A percentile compares a stretch with the other conserved stretches of the same genome.
These are phyloP conservation scores for Porites cylindrica DNA, from an alignment of 92 coral and sea anemone genomes.

Conservation along the genomic window DNA sequence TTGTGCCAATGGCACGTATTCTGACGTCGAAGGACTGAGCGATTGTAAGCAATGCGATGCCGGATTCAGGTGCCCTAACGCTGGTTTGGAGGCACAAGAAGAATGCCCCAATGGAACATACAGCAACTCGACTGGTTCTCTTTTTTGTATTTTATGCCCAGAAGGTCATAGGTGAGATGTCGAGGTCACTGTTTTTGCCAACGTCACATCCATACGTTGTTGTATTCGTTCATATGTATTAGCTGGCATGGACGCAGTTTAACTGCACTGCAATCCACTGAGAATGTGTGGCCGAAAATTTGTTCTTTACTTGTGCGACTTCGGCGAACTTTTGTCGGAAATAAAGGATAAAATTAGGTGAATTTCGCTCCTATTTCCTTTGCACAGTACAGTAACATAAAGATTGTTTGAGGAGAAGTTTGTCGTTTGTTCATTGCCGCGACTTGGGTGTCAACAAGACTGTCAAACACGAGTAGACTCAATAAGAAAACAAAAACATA, in stretches of 20 bases:
- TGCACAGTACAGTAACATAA: no score
- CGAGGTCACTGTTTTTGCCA: background rate
- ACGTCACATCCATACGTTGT: background rate
- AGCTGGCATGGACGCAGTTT: background rate
- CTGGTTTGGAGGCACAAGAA: conserved; percentile 68
- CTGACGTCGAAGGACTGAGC: conserved; percentile 54
- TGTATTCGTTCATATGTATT: conserved; percentile 1
- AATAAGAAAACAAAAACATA: no score
- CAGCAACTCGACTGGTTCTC: conserved; percentile 56
- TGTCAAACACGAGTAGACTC: no score
- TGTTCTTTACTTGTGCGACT: background rate
- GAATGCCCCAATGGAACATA: conserved; percentile 79
- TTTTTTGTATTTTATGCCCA: conserved; percentile 85
- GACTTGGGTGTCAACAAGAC: no score
- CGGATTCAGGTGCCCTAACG: conserved; percentile 77
- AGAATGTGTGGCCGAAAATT: background rate
- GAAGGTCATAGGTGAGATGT: conserved; percentile 80
- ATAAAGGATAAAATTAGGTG: no score
- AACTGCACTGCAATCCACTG: background rate
- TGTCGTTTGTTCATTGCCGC: no score
- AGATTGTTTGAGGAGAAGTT: no score
- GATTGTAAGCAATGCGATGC: conserved; percentile 74
- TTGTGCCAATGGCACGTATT: conserved; percentile 80
- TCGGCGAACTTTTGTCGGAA: no score
- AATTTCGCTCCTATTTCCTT: no score